Percentiles rank a stretch among this genome's conserved stretches.
Conservation (phyloP, 2,888 invertebrate species). For the Stenolophus ochropezus region DNA sequence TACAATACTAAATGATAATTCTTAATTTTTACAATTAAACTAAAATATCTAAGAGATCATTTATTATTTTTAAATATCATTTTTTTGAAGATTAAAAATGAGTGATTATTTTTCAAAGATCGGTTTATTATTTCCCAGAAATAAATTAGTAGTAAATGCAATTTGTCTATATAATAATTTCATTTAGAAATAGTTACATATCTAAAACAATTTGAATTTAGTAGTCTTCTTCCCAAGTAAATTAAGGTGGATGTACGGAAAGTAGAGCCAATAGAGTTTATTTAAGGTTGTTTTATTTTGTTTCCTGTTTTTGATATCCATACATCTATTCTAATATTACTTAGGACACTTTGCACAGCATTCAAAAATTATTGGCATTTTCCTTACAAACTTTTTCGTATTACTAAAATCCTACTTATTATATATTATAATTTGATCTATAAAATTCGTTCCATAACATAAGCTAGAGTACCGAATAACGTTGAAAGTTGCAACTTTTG, state of each 20-base stretch:
- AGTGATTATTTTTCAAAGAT: too few species aligned
- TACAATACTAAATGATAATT: too few species aligned
- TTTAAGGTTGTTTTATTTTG: conserved; percentile 2
- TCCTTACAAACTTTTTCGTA: conserved; percentile 6
- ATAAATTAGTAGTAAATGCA: not conserved
- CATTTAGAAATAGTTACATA: not conserved
- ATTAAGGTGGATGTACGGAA: not conserved
- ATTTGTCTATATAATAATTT: not conserved
- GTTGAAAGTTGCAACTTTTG: not conserved
- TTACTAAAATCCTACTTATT: not conserved
- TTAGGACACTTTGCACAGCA: conserved; percentile 22
- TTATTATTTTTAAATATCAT: too few species aligned
- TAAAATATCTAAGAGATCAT: too few species aligned
- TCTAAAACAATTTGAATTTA: not conserved
- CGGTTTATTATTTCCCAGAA: too few species aligned
- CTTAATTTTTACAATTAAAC: too few species aligned
- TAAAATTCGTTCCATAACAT: conserved; percentile 34
- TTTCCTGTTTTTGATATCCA: not conserved
- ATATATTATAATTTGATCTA: not conserved
- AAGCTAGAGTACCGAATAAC: conserved; percentile 3
- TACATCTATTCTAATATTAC: conserved; percentile 17
- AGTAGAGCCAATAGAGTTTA: not conserved
- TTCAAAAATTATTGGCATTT: not conserved
- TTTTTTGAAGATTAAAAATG: too few species aligned
- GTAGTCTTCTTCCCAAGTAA: not conserved